Evolutionary conservation across 2,113 vertebrate genomes (phyloP).

Genomic region (Emberiza fucata): DNA sequence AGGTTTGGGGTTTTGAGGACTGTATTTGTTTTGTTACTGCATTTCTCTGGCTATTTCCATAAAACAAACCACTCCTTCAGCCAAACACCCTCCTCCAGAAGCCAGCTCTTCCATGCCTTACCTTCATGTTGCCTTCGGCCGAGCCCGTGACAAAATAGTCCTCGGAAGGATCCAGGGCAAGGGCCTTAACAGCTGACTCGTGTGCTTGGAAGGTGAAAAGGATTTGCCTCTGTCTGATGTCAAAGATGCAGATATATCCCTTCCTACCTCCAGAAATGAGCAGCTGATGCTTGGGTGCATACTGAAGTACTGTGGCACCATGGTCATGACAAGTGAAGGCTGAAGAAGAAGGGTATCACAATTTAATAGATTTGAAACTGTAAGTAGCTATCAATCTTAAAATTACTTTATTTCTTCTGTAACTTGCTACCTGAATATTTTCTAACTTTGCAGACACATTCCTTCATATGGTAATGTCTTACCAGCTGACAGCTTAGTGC

Average conservation of each 20-base stretch:
- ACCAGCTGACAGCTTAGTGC: not conserved
- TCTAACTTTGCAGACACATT: not conserved
- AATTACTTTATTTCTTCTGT: not conserved
- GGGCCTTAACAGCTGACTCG: slow-evolving; percentile 92
- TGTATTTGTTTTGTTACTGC: not conserved
- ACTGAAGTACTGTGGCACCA: slow-evolving; percentile 94
- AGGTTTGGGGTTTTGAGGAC: not conserved
- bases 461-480: not conserved
- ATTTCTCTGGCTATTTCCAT: not conserved
- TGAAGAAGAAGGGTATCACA: slow-evolving; percentile 35
- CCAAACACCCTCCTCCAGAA: not conserved
- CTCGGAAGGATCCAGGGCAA: slow-evolving; percentile 87
- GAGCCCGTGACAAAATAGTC: slow-evolving; percentile 96
- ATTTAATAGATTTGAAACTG: not conserved
- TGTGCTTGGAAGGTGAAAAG: slow-evolving; percentile 95
- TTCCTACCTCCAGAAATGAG: slow-evolving; percentile 93
- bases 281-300: slow-evolving; percentile 92
- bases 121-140: slow-evolving; percentile 98
- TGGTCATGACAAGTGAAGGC: slow-evolving; percentile 96
- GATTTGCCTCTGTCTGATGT: slow-evolving; percentile 92
- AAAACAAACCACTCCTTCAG: not conserved
- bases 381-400: not conserved
- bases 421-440: not conserved
- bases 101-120: slow-evolving; percentile 33
- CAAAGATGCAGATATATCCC: slow-evolving; percentile 90